Evolutionary conservation across 2,888 invertebrate species (phyloP).

Genomic region (Idaea straminata): DNA sequence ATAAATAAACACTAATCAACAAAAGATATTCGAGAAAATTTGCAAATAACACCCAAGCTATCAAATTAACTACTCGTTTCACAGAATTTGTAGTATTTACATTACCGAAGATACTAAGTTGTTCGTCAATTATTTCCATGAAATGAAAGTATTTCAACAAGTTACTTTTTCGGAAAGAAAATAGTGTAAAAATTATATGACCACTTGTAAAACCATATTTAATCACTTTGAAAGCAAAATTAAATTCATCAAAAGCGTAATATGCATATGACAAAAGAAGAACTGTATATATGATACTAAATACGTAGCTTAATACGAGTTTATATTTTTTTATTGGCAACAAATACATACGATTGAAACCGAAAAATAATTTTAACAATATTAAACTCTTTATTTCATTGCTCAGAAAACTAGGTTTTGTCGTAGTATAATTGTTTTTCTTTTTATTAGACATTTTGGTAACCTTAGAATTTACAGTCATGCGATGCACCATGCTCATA

Average conservation of each 20-base stretch:
- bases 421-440: neutral
- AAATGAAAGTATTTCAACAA: neutral
- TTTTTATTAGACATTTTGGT: neutral
- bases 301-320: neutral
- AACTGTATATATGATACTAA: neutral
- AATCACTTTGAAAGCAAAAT: neutral
- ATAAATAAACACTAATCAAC: neutral
- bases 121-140: neutral
- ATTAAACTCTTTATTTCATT: neutral
- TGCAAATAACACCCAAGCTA: neutral
- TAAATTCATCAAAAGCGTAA: neutral
- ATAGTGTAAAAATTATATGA: neutral
- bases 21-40: neutral
- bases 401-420: neutral
- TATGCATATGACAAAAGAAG: neutral
- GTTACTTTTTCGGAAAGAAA: neutral
- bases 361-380: neutral
- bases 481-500: neutral
- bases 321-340: neutral
- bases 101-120: neutral
- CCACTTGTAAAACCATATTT: neutral
- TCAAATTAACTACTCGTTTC: neutral
- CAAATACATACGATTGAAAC: neutral
- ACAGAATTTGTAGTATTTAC: neutral
- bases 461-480: neutral